A percentile compares a stretch with the other conserved stretches of the same genome.
phyloP scores from a whole-genome alignment of 2,888 invertebrate genomes.

The Chalcis sispes region DNA sequence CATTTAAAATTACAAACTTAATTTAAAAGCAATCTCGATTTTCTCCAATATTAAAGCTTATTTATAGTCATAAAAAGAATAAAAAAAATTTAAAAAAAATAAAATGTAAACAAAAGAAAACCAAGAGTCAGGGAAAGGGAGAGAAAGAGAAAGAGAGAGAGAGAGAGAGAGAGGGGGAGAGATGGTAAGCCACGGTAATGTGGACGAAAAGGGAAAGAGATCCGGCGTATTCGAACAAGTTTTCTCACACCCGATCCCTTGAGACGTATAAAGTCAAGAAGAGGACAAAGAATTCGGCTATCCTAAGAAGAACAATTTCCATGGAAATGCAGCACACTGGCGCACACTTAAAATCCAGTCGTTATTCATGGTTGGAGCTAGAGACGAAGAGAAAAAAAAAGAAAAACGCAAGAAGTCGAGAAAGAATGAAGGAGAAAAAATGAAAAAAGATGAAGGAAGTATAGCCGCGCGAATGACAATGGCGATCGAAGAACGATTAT shows the following conservation, averaged over 20 bases:
- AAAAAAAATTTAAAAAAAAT: no score
- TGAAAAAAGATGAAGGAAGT: neutral
- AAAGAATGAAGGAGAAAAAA: conserved; percentile 13
- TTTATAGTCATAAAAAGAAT: no score
- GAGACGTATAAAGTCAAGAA: conserved; percentile 36
- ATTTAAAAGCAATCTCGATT: no score
- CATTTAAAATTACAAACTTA: no score
- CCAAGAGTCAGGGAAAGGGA: no score
- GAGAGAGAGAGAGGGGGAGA: neutral
- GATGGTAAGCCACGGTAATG: no score
- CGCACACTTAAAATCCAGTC: conserved; percentile 45
- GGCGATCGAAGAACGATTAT: conserved; percentile 41
- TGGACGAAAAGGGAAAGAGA: neutral
- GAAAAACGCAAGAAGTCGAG: conserved; percentile 1
- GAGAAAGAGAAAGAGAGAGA: neutral
- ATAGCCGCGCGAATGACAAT: conserved; percentile 26
- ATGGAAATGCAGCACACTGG: conserved; percentile 47
- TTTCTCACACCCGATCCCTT: conserved; percentile 42
- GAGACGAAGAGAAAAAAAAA: conserved; percentile 28
- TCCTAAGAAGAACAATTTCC: conserved; percentile 54
- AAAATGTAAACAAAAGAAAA: no score
- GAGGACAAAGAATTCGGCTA: conserved; percentile 49
- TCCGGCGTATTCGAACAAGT: conserved; percentile 42
- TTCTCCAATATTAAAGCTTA: no score
- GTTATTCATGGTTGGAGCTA: conserved; percentile 40